Conservation (phyloP, 2,113 vertebrate species). For the Podocnemis expansa region DNA sequence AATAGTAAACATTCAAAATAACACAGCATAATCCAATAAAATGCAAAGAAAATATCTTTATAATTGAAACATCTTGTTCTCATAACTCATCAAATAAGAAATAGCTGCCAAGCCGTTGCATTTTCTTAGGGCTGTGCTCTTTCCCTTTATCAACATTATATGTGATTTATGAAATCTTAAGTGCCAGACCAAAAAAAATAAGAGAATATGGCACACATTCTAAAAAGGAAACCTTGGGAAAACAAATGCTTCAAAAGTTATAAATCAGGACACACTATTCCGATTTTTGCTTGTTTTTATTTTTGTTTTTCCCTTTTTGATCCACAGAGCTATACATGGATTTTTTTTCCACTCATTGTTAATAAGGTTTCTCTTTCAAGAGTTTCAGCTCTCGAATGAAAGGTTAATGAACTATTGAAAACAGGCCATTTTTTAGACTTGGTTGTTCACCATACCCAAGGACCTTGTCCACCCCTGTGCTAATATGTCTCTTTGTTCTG, state of each 20-base stretch:
- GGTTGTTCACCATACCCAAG: neutral
- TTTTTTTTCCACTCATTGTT: neutral
- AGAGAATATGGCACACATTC: conserved; percentile 53
- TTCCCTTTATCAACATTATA: conserved; percentile 71
- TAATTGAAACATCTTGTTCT: conserved; percentile 74
- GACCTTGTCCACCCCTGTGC: neutral
- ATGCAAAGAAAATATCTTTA: conserved; percentile 76
- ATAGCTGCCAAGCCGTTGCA: conserved; percentile 62
- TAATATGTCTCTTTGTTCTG: neutral
- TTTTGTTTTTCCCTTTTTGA: neutral
- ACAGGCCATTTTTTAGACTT: accelerated
- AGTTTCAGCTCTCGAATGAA: neutral
- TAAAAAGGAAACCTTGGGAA: conserved; percentile 37
- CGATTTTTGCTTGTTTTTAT: neutral
- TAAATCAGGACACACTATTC: conserved; percentile 23
- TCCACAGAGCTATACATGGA: neutral
- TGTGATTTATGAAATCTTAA: conserved; percentile 74
- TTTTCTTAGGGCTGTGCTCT: conserved; percentile 68
- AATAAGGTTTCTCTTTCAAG: neutral
- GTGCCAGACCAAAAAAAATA: conserved; percentile 58
- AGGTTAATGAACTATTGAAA: neutral
- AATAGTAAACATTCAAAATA: conserved; percentile 66
- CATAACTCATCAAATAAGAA: conserved; percentile 75
- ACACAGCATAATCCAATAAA: conserved; percentile 66
- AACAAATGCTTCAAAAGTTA: conserved; percentile 30